These are phyloP conservation scores for Datnioides undecimradiatus DNA, from an alignment of 2,113 vertebrate genomes.

Conservation along the genomic window DNA sequence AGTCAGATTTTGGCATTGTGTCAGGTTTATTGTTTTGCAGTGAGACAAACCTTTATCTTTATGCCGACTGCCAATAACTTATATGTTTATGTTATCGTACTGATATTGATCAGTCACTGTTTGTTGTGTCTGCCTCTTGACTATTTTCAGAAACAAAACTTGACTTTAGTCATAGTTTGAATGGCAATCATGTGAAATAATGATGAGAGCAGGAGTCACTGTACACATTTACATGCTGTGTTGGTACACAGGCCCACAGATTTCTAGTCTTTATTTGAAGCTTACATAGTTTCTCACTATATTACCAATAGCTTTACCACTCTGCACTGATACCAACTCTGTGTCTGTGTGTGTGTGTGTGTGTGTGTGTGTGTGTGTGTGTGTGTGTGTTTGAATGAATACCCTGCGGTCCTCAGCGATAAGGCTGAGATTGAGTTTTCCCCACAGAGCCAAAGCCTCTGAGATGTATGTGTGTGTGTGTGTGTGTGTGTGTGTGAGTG, in stretches of 20 bases:
- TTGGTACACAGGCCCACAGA: background rate
- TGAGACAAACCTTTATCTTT: background rate
- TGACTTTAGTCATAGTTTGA: background rate
- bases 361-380: conserved; percentile 26
- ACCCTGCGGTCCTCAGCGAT: conserved; percentile 73
- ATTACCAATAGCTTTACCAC: conserved; percentile 43
- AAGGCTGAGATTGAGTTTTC: conserved; percentile 77
- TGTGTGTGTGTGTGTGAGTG: conserved; percentile 35
- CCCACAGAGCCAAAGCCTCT: conserved; percentile 62
- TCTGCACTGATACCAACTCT: conserved; percentile 50
- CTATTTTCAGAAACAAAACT: background rate
- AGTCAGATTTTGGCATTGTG: background rate
- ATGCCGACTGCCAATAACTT: background rate
- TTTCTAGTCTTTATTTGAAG: conserved; percentile 37
- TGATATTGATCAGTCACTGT: no score
- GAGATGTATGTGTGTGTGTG: conserved; percentile 34
- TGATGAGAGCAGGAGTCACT: background rate
- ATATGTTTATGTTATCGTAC: no score
- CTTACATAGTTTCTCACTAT: conserved; percentile 45
- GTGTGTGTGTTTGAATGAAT: conserved; percentile 46
- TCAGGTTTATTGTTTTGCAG: background rate
- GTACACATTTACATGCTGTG: background rate
- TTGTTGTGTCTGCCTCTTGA: background rate
- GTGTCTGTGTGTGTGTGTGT: conserved; percentile 2
- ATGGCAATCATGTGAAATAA: background rate